Evolutionary conservation across 2,113 vertebrate genomes (phyloP), one percentile per base, ranked within the genome.

Genomic region (Lonchura striata): DNA sequence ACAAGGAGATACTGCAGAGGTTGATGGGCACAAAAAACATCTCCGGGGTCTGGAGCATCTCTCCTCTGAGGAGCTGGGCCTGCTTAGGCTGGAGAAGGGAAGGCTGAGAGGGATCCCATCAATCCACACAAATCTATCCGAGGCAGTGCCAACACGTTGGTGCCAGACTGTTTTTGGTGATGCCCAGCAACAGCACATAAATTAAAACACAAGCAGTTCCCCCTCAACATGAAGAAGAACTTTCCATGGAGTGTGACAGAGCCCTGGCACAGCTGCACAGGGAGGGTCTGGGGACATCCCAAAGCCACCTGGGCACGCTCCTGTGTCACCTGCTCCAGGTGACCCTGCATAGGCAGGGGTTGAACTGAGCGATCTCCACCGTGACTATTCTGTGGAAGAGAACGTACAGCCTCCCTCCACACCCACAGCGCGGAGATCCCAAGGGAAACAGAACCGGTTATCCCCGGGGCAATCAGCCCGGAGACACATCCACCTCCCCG

Each of bases 321-420:
- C 84, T 24, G 39, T 46, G 23, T 5, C 64, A 46, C 54, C 54
- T 7, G 47, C 54, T 24, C 39, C 54, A 33, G 46, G 54, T 23
- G 72, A 8, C 37, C 46, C 61, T 52, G 53, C 63, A 54, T 13
- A 54, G 54, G 22, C 17, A 37, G 14, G 6, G 39, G 27, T 0
- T 5, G 39, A 8, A 46, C 47, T 15, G 15, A 60, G 23, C 0
- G 3, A 47, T 11, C 18, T 15, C 54, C 54, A 46, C 54, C 41
- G 41, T 46, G 52, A 12, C 71, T 35, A 11, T 6, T 13, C 33
- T 3, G 6, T 0, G 16, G 2, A 14, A 65, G 2, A 4, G 17
- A 28, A 6, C 2, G 1, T 0, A 4, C 9, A 2, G 9, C 18
- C 19, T 9, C 9, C n/a, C 13, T 13, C 37, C 66, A 8, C 42